These are phyloP conservation scores for Eledone cirrhosa DNA, from an alignment of 2,888 invertebrate genomes.

Conservation along the genomic window DNA sequence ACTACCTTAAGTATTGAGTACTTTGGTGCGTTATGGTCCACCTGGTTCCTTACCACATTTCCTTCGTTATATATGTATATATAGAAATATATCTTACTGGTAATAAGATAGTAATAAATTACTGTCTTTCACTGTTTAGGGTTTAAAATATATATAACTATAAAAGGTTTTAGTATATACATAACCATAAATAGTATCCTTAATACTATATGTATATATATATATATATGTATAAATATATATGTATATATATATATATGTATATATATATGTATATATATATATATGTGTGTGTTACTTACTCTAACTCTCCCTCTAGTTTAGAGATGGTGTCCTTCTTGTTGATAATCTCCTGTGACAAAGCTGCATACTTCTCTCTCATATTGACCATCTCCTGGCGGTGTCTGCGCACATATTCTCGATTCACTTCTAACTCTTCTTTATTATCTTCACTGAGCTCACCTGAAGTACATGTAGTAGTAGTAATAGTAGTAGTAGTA, in stretches of 20 bases:
- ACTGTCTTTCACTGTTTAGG: too few relatives aligned
- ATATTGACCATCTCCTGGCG: constrained; percentile 60
- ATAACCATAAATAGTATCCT: not conserved
- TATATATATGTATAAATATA: not conserved
- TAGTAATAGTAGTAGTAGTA: too few relatives aligned
- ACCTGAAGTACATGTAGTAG: constrained; percentile 46
- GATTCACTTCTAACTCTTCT: constrained; percentile 62
- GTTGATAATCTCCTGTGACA: constrained; percentile 64
- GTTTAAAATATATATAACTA: too few relatives aligned
- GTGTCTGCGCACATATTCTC: constrained; percentile 48
- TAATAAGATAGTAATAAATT: too few relatives aligned
- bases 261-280: not conserved
- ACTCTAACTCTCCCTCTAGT: constrained; percentile 56
- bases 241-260: constrained; percentile 19
- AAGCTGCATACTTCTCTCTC: constrained; percentile 63
- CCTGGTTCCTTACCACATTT: too few relatives aligned
- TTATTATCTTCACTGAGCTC: constrained; percentile 66
- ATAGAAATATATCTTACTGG: too few relatives aligned
- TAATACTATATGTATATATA: not conserved
- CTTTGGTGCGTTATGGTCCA: too few relatives aligned
- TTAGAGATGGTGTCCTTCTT: constrained; percentile 59
- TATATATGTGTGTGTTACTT: constrained; percentile 34
- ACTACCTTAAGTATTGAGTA: too few relatives aligned
- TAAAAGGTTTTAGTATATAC: too few relatives aligned
- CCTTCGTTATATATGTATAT: too few relatives aligned